Evolutionary conservation across 92 coral and sea anemone genomes (phyloP), one percentile per base, ranked within the genome.

Genomic region (Umimayanthus chanpuru): DNA sequence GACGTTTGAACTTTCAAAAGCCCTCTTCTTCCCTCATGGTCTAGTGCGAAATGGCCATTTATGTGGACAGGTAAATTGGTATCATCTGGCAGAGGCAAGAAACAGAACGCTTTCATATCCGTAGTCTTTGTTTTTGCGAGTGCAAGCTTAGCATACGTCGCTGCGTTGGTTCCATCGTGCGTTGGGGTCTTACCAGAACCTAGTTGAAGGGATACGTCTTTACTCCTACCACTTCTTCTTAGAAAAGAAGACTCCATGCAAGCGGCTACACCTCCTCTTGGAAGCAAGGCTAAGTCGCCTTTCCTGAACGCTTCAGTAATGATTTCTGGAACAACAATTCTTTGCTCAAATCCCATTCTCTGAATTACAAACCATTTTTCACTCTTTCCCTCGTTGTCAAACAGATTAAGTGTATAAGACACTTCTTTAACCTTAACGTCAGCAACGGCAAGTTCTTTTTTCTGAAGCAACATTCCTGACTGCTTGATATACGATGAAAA

Each of bases 191-290:
- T n/a, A 40, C 43, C 43, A 40, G 43, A 2, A 2, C 5, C 5
- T 40, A 40, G 5, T 40, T 40, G 43, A 40, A 40, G 3, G 5
- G 43, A 5, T 2, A 40, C 43, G 5, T 40, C 53, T 47, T 47
- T 5, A 47, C 10, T 47, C 8, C 7, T 47, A 5, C 53, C 53
- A 47, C n/a, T n/a, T n/a, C 53, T 39, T 16, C 28, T 4, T 29
- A 67, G 9, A 26, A 74, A 85, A 38, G 85, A 23, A 18, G 92
- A 79, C 68, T 71, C 85, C 66, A 94, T 70, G 47, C 89, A 85
- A 3, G 89, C 71, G 14, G 98, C 98, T 23, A 94, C 95, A 2
- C 98, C 96, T 21, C 96, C 98, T 53, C 94, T 92, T 15, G 98
- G 98, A 25, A 94, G 90, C 80, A 94, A 86, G 9, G 94, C 94